Percentiles rank a stretch among this genome's conserved stretches.
Conservation (phyloP, 2,113 vertebrate species). For the Semicossyphus pulcher region DNA sequence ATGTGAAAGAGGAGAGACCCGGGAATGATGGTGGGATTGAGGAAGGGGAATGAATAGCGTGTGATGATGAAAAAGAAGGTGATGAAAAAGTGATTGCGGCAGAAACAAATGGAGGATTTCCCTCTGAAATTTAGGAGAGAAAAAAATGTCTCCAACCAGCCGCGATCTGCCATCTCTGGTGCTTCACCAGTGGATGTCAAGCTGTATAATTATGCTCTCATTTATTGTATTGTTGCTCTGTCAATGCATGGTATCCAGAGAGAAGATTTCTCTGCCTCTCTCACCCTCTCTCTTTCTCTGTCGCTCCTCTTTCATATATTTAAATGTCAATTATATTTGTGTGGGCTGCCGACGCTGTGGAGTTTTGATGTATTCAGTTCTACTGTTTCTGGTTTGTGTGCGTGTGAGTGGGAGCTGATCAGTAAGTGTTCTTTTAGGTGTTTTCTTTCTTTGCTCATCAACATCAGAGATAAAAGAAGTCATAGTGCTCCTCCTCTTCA, state of each 20-base stretch:
- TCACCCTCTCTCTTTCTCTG: slow-evolving; percentile 55
- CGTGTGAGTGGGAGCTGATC: slow-evolving; percentile 66
- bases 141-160: slow-evolving; percentile 48
- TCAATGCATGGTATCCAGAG: slow-evolving; percentile 73
- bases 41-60: slow-evolving; percentile 71
- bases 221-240: slow-evolving; percentile 78
- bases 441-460: slow-evolving; percentile 62
- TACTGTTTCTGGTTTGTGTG: slow-evolving; percentile 51
- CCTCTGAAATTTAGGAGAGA: slow-evolving; percentile 59
- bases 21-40: slow-evolving; percentile 55
- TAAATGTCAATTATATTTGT: slow-evolving; percentile 81
- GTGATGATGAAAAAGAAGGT: slow-evolving; percentile 77
- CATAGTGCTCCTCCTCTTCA: slow-evolving; percentile 22
- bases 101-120: slow-evolving; percentile 74
- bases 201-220: slow-evolving; percentile 79
- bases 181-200: slow-evolving; percentile 74
- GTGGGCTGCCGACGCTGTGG: slow-evolving; percentile 60
- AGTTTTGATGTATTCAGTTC: slow-evolving; percentile 70
- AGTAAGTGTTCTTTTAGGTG: slow-evolving; percentile 58
- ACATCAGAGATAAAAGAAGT: slow-evolving; percentile 62
- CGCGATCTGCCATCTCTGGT: slow-evolving; percentile 58
- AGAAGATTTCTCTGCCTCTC: slow-evolving; percentile 60
- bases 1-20: slow-evolving; percentile 43
- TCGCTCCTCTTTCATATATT: slow-evolving; percentile 69
- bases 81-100: slow-evolving; percentile 61